phyloP scores from a whole-genome alignment of 2,797 vertebrate species.

The Xenentodon cancila region DNA sequence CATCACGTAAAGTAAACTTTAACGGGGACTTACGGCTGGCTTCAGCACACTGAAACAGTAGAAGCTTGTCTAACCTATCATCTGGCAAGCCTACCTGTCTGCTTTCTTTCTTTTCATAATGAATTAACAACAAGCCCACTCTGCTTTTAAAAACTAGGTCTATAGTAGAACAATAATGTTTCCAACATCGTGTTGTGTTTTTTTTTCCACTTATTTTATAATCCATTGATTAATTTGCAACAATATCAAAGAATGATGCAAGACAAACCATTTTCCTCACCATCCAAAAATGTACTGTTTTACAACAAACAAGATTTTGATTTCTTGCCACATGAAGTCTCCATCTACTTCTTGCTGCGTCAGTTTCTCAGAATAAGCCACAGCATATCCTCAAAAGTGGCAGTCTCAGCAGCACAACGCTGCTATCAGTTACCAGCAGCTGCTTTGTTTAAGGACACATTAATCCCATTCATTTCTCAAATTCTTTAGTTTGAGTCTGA shows the following conservation, averaged over 20 bases:
- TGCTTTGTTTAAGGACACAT: conserved; percentile 1
- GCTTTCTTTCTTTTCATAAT: conserved; percentile 56
- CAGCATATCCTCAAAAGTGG: conserved; percentile 10
- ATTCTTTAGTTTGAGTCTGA: neutral
- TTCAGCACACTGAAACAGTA: conserved; percentile 57
- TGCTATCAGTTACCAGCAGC: conserved; percentile 10
- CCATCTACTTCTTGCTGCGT: conserved; percentile 9
- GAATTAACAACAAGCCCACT: conserved; percentile 48
- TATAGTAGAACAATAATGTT: neutral
- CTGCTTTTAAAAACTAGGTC: neutral
- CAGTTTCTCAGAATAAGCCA: conserved; percentile 9
- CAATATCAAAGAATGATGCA: too few relatives aligned
- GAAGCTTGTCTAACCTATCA: conserved; percentile 40
- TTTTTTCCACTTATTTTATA: neutral
- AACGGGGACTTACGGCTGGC: conserved; percentile 35
- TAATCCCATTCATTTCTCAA: neutral
- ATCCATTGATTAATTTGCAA: neutral
- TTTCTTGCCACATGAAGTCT: too few relatives aligned
- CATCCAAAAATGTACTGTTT: too few relatives aligned
- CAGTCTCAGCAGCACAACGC: conserved; percentile 13
- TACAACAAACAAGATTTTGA: too few relatives aligned
- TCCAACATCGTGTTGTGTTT: neutral
- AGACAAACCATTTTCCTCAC: too few relatives aligned
- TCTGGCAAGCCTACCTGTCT: conserved; percentile 25
- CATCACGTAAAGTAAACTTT: conserved; percentile 54